phyloP scores from a whole-genome alignment of 2,113 vertebrate genomes.

The Sebastes fasciatus region DNA sequence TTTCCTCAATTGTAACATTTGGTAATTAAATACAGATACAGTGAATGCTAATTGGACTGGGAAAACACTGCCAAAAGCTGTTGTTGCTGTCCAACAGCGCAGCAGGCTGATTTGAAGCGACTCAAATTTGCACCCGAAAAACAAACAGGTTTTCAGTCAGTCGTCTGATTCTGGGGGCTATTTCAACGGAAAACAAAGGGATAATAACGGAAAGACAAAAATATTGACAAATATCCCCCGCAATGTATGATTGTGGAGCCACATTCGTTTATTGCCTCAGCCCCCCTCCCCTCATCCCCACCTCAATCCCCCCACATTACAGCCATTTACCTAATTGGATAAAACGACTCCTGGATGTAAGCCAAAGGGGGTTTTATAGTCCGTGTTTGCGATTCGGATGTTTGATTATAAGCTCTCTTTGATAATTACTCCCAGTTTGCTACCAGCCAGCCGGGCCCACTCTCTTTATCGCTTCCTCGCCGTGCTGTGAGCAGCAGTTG shows the following conservation, averaged over 20 bases:
- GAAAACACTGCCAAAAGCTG: slow-evolving; percentile 50
- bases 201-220: slow-evolving; percentile 54
- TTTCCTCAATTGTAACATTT: slow-evolving; percentile 40
- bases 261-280: slow-evolving; percentile 76
- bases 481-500: slow-evolving; percentile 76
- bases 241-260: slow-evolving; percentile 65
- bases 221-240: slow-evolving; percentile 70
- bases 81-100: slow-evolving; percentile 26
- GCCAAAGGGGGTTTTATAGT: slow-evolving; percentile 83
- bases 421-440: slow-evolving; percentile 84
- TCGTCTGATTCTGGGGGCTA: slow-evolving; percentile 15
- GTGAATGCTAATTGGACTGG: slow-evolving; percentile 45
- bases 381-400: slow-evolving; percentile 84
- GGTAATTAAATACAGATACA: slow-evolving; percentile 57
- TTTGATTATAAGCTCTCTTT: slow-evolving; percentile 86
- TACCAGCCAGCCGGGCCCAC: slow-evolving; percentile 74
- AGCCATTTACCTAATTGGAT: slow-evolving; percentile 86
- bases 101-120: slow-evolving; percentile 42
- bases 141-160: slow-evolving; percentile 54
- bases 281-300: slow-evolving; percentile 36
- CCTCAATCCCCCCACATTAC: slow-evolving; percentile 72
- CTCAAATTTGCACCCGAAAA: slow-evolving; percentile 46
- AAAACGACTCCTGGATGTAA: slow-evolving; percentile 84
- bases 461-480: slow-evolving; percentile 80
- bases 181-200: slow-evolving; percentile 56